Percentiles rank a stretch among this genome's conserved stretches.
These are phyloP conservation scores for Trachelus stipa DNA, from an alignment of 2,888 invertebrate genomes.

Conservation along the genomic window DNA sequence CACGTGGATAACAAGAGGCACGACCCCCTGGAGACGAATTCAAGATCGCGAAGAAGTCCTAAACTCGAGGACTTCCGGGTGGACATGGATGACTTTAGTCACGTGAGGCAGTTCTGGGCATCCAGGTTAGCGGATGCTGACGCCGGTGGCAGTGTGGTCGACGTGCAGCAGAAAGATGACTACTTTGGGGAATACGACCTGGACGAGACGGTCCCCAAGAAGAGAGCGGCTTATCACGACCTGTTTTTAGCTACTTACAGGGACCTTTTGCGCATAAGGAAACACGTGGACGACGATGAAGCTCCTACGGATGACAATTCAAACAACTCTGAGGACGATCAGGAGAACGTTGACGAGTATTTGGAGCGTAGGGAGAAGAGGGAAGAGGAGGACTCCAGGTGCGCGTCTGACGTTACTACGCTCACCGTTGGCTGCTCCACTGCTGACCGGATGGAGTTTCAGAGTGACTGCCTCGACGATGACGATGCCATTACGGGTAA, in stretches of 20 bases:
- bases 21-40: slow-evolving; percentile 8
- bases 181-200: slow-evolving; percentile 57
- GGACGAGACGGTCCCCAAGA: slow-evolving; percentile 40
- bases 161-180: slow-evolving; percentile 51
- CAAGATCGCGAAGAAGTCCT: slow-evolving; percentile 37
- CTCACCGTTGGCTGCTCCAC: slow-evolving; percentile 82
- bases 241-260: slow-evolving; percentile 37
- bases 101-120: slow-evolving; percentile 42
- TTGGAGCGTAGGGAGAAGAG: slow-evolving; percentile 37
- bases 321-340: slow-evolving; percentile 23
- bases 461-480: slow-evolving; percentile 78
- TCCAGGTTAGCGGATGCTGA: slow-evolving; percentile 24
- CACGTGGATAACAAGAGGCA: neutral
- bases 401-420: slow-evolving; percentile 72
- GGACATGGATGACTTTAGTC: slow-evolving; percentile 48
- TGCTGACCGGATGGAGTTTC: slow-evolving; percentile 83
- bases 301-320: slow-evolving; percentile 35
- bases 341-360: slow-evolving; percentile 23
- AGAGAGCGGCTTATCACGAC: slow-evolving; percentile 35
- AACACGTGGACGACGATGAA: slow-evolving; percentile 34
- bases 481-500: slow-evolving; percentile 78
- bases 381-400: slow-evolving; percentile 50
- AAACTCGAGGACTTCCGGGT: slow-evolving; percentile 53
- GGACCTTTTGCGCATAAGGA: slow-evolving; percentile 48
- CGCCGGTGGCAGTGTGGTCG: neutral